Percentiles rank a stretch among this genome's conserved stretches.
These are phyloP conservation scores for Apamea epomidion DNA, from an alignment of 2,888 invertebrate species.

Conservation along the genomic window DNA sequence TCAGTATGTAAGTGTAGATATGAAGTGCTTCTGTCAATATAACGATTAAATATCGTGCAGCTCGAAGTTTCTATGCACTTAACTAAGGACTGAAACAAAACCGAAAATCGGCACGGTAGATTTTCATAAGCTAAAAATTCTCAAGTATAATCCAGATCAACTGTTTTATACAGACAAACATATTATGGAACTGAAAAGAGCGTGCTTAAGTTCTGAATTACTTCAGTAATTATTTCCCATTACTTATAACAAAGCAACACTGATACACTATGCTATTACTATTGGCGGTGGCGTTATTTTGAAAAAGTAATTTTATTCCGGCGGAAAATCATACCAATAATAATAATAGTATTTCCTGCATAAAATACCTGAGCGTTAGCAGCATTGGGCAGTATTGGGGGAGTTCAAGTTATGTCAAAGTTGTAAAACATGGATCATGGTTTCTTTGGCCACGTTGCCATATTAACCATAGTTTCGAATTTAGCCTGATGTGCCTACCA, in stretches of 20 bases:
- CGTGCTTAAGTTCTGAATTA: not conserved
- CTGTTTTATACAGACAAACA: not conserved
- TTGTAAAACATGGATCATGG: too few species aligned
- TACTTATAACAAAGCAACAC: not conserved
- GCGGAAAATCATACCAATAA: too few species aligned
- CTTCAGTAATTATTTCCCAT: too few species aligned
- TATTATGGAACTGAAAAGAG: not conserved
- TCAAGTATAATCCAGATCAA: not conserved
- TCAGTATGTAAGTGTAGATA: not conserved
- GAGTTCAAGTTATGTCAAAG: too few species aligned
- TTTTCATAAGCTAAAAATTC: not conserved
- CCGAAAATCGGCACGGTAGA: not conserved
- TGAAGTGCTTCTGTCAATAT: conserved; percentile 20
- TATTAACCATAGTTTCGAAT: too few species aligned
- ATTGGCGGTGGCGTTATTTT: too few species aligned
- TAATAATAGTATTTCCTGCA: too few species aligned
- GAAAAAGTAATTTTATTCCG: too few species aligned
- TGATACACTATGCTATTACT: not conserved
- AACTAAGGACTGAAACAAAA: not conserved
- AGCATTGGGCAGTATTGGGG: too few species aligned
- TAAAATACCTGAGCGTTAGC: too few species aligned
- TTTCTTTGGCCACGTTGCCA: too few species aligned
- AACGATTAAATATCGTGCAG: not conserved
- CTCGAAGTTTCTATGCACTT: not conserved
- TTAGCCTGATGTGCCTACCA: too few species aligned